A percentile compares a stretch with the other conserved stretches of the same genome.
Evolutionary conservation across 2,113 vertebrate species (phyloP).

Genomic region (Spheniscus mendiculus): DNA sequence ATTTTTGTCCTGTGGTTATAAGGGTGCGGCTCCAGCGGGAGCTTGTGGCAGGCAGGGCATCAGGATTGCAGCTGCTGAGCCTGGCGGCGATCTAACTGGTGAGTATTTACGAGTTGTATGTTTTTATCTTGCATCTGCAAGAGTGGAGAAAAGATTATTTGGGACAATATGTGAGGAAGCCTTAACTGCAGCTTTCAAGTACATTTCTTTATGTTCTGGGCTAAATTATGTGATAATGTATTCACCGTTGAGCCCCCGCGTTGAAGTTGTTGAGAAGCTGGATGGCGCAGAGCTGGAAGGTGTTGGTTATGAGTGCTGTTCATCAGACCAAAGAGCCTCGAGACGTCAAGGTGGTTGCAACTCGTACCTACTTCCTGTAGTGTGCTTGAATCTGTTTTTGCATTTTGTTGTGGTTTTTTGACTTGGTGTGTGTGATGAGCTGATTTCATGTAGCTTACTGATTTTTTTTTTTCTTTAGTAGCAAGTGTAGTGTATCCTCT

Average conservation of each 20-base stretch:
- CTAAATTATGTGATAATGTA: background rate
- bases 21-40: background rate
- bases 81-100: background rate
- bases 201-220: background rate
- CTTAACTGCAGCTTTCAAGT: background rate
- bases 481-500: background rate
- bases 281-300: background rate
- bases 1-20: background rate
- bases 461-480: background rate
- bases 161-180: background rate
- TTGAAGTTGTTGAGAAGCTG: background rate
- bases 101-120: background rate
- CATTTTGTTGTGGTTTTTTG: background rate
- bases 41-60: background rate
- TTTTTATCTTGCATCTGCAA: background rate
- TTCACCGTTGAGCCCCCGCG: rapidly evolving
- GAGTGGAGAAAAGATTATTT: background rate
- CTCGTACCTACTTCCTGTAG: background rate
- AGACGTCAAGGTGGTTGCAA: background rate
- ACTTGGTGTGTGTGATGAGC: background rate
- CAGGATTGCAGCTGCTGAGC: background rate
- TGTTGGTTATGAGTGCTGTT: background rate
- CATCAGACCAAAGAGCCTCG: background rate
- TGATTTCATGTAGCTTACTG: background rate
- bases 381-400: background rate